A percentile compares a stretch with the other conserved stretches of the same genome.
Conservation (phyloP, 1,140 invertebrate genomes). For the Ostrea denselamellosa region DNA sequence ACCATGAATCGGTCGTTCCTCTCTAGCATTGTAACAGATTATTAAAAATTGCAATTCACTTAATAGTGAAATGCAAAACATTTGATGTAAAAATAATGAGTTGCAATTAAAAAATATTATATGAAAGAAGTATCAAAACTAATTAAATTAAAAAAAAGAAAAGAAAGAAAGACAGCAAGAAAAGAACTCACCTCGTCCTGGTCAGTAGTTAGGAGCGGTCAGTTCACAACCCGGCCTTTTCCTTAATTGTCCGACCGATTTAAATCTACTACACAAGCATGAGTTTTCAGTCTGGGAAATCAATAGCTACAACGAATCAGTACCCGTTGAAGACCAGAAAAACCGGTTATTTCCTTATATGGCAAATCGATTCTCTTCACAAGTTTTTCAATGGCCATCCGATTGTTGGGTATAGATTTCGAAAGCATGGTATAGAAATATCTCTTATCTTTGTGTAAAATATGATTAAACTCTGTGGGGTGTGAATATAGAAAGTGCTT, state of each 20-base stretch:
- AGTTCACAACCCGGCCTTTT: neutral
- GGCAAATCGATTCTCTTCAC: constrained; percentile 18
- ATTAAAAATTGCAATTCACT: too few relatives aligned
- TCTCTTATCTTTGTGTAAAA: neutral
- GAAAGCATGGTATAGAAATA: neutral
- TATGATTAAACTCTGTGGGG: constrained; percentile 3
- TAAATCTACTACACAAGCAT: constrained; percentile 11
- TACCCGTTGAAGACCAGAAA: constrained; percentile 34
- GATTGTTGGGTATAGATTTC: constrained; percentile 22
- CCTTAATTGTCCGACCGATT: neutral
- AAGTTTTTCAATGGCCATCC: constrained; percentile 11
- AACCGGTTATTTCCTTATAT: constrained; percentile 36
- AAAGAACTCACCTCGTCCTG: neutral
- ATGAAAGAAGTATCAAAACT: neutral
- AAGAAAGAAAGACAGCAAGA: too few relatives aligned
- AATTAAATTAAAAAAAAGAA: too few relatives aligned
- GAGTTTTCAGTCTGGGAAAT: constrained; percentile 19
- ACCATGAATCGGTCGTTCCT: too few relatives aligned
- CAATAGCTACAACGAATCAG: constrained; percentile 24
- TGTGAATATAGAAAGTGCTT: neutral
- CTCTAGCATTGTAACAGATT: too few relatives aligned
- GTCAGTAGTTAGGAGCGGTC: constrained; percentile 26
- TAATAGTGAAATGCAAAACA: too few relatives aligned
- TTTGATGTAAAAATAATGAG: too few relatives aligned
- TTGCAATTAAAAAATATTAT: too few relatives aligned